These are phyloP conservation scores for Aphelocoma californica DNA, from an alignment of 2,797 vertebrate species.

Conservation along the genomic window DNA sequence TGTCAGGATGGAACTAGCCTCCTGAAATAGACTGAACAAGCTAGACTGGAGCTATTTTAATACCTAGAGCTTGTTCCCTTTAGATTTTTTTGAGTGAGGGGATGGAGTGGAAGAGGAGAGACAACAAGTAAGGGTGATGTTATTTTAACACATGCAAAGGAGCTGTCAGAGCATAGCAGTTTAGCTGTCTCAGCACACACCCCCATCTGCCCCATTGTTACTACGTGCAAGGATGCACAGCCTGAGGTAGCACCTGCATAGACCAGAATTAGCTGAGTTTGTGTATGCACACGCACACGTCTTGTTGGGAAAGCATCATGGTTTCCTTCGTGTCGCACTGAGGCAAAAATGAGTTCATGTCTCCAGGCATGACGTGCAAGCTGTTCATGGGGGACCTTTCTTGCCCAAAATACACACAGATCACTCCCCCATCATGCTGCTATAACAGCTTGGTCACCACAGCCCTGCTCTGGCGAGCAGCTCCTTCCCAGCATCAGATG, in stretches of 20 bases:
- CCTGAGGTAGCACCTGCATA: background rate
- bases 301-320: rapidly evolving
- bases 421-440: background rate
- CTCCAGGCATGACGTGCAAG: rapidly evolving
- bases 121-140: slow-evolving; percentile 36
- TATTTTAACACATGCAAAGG: slow-evolving; percentile 53
- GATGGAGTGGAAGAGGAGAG: slow-evolving; percentile 20
- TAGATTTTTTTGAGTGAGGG: slow-evolving; percentile 22
- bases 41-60: slow-evolving; percentile 65
- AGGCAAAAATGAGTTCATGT: background rate
- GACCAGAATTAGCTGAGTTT: background rate
- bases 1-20: slow-evolving; percentile 53
- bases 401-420: background rate
- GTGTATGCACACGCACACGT: background rate
- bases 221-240: slow-evolving; percentile 39
- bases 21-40: slow-evolving; percentile 68
- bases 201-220: background rate
- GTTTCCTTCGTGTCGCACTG: rapidly evolving
- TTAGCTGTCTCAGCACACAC: slow-evolving; percentile 30
- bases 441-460: background rate
- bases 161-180: background rate
- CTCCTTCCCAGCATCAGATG: background rate
- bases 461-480: background rate
- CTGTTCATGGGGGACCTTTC: background rate
- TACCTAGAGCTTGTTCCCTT: slow-evolving; percentile 48